Conservation (phyloP, 2,888 invertebrate species). For the Nycteola revayana region DNA sequence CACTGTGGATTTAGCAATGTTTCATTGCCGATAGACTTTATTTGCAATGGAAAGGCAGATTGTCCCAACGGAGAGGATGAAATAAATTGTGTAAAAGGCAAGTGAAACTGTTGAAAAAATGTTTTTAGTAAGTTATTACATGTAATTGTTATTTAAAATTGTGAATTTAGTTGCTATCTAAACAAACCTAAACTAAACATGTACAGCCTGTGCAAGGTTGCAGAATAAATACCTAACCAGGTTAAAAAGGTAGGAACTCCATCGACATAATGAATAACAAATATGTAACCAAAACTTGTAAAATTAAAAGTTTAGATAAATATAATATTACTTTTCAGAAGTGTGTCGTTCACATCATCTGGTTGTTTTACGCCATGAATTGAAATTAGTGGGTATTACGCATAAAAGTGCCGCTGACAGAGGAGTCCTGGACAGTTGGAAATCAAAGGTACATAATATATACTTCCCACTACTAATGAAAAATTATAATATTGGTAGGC, state of each 20-base stretch:
- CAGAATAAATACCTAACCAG: too few species aligned
- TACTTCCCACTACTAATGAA: too few species aligned
- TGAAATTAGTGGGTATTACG: slow-evolving; percentile 40
- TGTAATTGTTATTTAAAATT: too few species aligned
- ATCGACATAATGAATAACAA: too few species aligned
- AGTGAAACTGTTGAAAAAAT: too few species aligned
- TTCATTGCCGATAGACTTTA: slow-evolving; percentile 39
- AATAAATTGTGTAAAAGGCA: slow-evolving; percentile 51
- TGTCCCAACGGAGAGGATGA: slow-evolving; percentile 62
- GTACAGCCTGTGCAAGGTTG: too few species aligned
- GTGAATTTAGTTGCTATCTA: too few species aligned
- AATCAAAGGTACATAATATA: slow-evolving; percentile 53
- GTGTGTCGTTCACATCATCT: slow-evolving; percentile 57
- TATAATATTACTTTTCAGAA: slow-evolving; percentile 37
- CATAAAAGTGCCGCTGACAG: slow-evolving; percentile 42
- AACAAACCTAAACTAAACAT: too few species aligned
- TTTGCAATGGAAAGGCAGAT: slow-evolving; percentile 55
- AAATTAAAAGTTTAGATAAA: not conserved
- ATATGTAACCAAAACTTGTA: too few species aligned
- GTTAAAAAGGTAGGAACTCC: too few species aligned
- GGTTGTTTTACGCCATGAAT: slow-evolving; percentile 38
- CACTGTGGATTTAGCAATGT: slow-evolving; percentile 38
- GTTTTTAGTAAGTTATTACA: too few species aligned
- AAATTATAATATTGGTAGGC: too few species aligned
- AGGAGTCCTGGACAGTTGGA: slow-evolving; percentile 51